Conservation (phyloP, 2,797 vertebrate species). For the Sorex maritimensis region DNA sequence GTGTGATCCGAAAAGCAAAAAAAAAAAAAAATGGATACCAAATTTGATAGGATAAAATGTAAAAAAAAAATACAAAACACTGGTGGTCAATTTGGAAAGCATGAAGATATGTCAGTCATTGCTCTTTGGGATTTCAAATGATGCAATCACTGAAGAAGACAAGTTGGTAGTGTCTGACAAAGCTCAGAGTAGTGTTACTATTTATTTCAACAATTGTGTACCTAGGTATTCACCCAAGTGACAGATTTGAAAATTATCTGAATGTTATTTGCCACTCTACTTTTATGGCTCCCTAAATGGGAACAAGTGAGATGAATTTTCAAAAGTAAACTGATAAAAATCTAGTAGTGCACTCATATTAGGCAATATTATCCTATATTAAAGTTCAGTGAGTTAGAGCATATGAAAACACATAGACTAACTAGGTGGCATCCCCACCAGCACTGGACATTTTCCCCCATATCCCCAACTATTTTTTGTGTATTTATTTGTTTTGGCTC, state of each 20-base stretch:
- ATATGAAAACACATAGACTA: not conserved
- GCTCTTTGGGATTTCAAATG: not conserved
- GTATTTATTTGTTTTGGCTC: too few relatives aligned
- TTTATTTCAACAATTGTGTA: not conserved
- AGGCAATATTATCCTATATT: not conserved
- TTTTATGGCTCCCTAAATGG: not conserved
- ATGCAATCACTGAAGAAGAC: not conserved
- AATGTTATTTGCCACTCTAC: not conserved
- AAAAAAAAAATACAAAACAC: too few relatives aligned
- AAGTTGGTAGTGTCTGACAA: too few relatives aligned
- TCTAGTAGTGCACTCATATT: not conserved
- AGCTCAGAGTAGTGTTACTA: not conserved
- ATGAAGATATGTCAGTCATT: not conserved
- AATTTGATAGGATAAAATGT: not conserved
- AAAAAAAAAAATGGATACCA: not conserved
- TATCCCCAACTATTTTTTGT: too few relatives aligned
- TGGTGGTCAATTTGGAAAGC: too few relatives aligned
- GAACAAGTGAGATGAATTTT: not conserved
- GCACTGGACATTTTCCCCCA: too few relatives aligned
- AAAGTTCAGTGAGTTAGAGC: not conserved
- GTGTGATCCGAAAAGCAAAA: too few relatives aligned
- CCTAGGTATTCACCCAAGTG: not conserved
- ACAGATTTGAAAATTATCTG: conserved; percentile 14
- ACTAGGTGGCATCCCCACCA: too few relatives aligned
- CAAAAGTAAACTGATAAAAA: not conserved